Base-by-base conservation (phyloP, 2,113 vertebrate genomes). In the Egretta garzetta region DNA sequence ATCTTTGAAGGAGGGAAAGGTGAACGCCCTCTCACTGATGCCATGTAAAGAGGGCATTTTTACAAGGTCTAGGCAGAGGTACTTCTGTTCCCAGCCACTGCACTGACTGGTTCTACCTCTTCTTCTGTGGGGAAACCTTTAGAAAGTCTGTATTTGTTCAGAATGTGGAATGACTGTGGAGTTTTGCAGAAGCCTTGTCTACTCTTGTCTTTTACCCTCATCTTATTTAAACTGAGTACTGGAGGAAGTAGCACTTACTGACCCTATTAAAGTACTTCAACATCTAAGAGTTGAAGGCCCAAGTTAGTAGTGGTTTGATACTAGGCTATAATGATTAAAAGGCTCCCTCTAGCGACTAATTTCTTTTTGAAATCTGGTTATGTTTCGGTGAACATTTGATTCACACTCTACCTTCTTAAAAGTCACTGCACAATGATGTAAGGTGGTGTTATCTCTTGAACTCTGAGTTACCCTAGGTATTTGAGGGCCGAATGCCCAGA, bases 321-420 rank as follows among this genome's bases (percentile, higher is more conserved):
- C 3, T 4, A 22, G 28, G 28, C 22, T 82, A 27, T 7, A 12
- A 32, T 18, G 72, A 62, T 76, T 49, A 70, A 68, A 10, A 43
- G 59, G 68, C 91, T 95, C 95, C 95, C 94, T 97, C 97, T 97
- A 96, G 93, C 1, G 95, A 75, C 63, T 39, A 8, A 13, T 22
- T 72, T 39, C 27, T 59, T 93, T 19, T 35, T 67, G 23, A 70
- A 76, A 20, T 33, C 32, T 39, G 43, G 10, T 7, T 58, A 6
- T 4, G 5, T 72, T 77, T 66, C 45, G 23, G 27, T 41, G 12
- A n/a, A 23, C 16, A 10, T 53, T 12, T n/a, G 12, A 23, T 24
- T 75, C 66, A 11, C 6, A 2, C 8, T 64, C 26, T 24, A 2
- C 21, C 17, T 17, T 62, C 80, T 50, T 63, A n/a, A 53, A 80